Conservation (phyloP, 2,113 vertebrate genomes). For the Micronycteris hirsuta region DNA sequence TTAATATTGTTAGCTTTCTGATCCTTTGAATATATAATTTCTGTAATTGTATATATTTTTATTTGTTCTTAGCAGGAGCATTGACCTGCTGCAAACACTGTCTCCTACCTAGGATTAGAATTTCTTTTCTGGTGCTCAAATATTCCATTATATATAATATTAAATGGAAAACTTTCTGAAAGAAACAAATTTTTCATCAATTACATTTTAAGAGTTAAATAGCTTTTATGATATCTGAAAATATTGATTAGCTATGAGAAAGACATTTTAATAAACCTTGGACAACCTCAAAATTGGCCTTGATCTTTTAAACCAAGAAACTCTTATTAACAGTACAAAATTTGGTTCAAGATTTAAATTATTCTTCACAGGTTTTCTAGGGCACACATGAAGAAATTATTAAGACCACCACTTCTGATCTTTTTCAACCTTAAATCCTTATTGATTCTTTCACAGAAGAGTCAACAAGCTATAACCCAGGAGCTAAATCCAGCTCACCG, state of each 20-base stretch:
- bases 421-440: neutral
- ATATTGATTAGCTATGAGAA: neutral
- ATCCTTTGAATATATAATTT: neutral
- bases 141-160: neutral
- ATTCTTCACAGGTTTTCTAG: neutral
- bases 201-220: neutral
- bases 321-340: neutral
- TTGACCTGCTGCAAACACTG: neutral
- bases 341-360: neutral
- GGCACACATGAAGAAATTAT: neutral
- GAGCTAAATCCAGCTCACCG: neutral
- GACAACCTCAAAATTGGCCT: neutral
- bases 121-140: neutral
- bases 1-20: neutral
- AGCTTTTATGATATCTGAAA: neutral
- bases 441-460: neutral
- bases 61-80: neutral
- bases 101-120: neutral
- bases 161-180: neutral
- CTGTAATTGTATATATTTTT: neutral
- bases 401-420: neutral
- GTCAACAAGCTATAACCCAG: neutral
- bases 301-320: neutral
- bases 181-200: neutral
- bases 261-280: neutral